Evolutionary conservation across 2,888 invertebrate genomes (phyloP), one percentile per base, ranked within the genome.

Genomic region (Adelphocoris suturalis): DNA sequence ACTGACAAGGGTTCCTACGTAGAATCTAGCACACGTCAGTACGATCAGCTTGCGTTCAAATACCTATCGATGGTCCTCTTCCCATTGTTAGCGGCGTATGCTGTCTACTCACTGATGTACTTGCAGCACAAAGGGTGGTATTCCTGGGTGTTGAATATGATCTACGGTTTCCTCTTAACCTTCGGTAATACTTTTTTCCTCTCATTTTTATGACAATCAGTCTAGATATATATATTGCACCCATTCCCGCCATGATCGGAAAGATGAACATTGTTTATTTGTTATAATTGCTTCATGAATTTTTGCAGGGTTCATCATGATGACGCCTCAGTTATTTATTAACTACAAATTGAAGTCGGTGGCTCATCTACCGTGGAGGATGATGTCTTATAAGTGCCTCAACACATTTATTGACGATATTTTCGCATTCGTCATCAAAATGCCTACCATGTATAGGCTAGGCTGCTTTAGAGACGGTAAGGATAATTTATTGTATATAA

Each of bases 321-420:
- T 99, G 99, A 99, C 99, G n/a, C 99, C 99, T 9, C 99, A 99
- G 94, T 94, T 99, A 91, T 99, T 99, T 93, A 99, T 99, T 92
- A 99, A 99, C 94, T 99, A 99, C 94, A 99, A 99, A 94, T 94
- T 99, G 92, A 99, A 99, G 93, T 99, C 99, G 23, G 99, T 99
- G 0, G 99, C 99, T 13, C 99, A 99, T 94, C 95, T 99, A 92
- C 99, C 99, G 5, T 99, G 99, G 99, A 95, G 99, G 91, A 99
- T 99, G 99, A 96, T 99, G 96, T 99, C 99, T 13, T 99, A 99
- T 94, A 99, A 99, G 95, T 99, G 99, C 93, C 95, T 99, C 90
- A 99, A 99, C 94, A 99, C 99, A 28, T 99, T 99, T 94, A 99
- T 99, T 92, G 99, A 99, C 94, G 99, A 99, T 94, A 98, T 99